Conservation (phyloP, 2,888 invertebrate species). For the Malthinus flaveolus region DNA sequence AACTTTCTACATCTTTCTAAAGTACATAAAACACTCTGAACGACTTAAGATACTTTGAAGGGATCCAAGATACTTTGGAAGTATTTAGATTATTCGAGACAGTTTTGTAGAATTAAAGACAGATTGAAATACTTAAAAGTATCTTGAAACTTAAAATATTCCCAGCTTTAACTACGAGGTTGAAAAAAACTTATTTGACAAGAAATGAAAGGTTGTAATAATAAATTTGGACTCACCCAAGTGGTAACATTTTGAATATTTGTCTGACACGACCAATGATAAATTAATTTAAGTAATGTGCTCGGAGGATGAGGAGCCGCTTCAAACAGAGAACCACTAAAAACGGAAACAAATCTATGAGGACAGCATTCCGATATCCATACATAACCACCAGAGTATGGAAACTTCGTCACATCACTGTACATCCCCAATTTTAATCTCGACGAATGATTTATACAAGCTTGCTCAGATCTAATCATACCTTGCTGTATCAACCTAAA, state of each 20-base stretch:
- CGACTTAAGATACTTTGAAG: too few species aligned
- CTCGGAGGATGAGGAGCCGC: conserved; percentile 83
- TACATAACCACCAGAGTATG: conserved; percentile 87
- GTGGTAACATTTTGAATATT: conserved; percentile 86
- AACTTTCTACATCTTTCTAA: too few species aligned
- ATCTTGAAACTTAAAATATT: too few species aligned
- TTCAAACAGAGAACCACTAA: conserved; percentile 85
- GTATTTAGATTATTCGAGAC: too few species aligned
- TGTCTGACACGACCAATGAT: conserved; percentile 92
- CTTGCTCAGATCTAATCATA: conserved; percentile 77
- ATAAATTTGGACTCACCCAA: conserved; percentile 66
- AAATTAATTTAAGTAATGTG: conserved; percentile 79
- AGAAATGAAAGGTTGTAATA: not conserved
- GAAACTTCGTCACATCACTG: conserved; percentile 82
- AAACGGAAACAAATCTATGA: conserved; percentile 82
- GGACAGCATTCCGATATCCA: conserved; percentile 91
- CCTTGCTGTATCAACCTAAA: conserved; percentile 77
- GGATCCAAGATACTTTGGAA: too few species aligned
- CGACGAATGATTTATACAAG: conserved; percentile 70
- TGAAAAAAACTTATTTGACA: too few species aligned
- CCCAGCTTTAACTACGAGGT: too few species aligned
- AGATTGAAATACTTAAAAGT: too few species aligned
- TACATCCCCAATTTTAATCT: conserved; percentile 84
- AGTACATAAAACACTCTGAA: too few species aligned
- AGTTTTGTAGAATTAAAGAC: too few species aligned